Evolutionary conservation across 1,140 invertebrate species (phyloP).

Genomic region (Brachionus calyciflorus): DNA sequence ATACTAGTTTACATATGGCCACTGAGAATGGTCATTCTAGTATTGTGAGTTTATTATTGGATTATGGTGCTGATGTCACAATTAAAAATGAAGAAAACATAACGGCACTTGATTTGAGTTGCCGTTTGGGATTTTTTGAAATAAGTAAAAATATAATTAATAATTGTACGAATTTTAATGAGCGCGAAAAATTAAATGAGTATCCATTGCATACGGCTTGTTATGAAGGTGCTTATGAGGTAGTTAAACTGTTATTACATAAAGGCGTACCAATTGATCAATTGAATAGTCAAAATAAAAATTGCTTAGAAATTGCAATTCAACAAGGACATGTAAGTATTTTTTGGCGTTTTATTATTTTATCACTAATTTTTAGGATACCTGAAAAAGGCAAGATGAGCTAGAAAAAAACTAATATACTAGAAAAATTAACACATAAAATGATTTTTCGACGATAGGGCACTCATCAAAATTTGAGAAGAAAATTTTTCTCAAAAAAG

Average conservation of each 20-base stretch:
- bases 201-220: constrained; percentile 36
- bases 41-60: constrained; percentile 23
- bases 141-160: constrained; percentile 45
- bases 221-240: constrained; percentile 35
- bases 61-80: constrained; percentile 10
- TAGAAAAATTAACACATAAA: no score
- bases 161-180: not conserved
- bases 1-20: constrained; percentile 44
- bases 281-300: constrained; percentile 35
- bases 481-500: no score
- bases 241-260: constrained; percentile 25
- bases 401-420: no score
- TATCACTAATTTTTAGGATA: no score
- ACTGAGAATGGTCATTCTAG: constrained; percentile 32
- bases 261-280: constrained; percentile 22
- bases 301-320: constrained; percentile 43
- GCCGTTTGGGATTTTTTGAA: constrained; percentile 38
- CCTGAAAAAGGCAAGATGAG: no score
- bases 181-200: constrained; percentile 16
- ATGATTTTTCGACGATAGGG: no score
- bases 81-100: constrained; percentile 36
- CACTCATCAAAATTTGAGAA: no score
- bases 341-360: no score
- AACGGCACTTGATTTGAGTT: constrained; percentile 41
- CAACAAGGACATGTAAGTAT: constrained; percentile 40